A percentile compares a stretch with the other conserved stretches of the same genome.
phyloP scores from a whole-genome alignment of 2,797 vertebrate genomes.

The Pipistrellus kuhlii region DNA sequence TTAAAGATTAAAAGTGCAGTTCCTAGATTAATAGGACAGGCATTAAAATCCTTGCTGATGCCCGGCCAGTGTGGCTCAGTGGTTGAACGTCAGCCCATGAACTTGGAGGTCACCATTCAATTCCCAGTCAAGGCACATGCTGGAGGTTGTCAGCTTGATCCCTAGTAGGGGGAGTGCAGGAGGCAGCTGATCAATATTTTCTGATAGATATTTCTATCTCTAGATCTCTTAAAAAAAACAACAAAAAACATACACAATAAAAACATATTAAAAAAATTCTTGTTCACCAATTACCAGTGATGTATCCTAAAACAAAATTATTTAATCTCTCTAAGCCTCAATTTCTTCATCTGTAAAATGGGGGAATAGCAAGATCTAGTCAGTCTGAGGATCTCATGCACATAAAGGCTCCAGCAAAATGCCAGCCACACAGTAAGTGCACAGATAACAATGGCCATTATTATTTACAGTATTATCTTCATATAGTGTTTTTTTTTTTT shows the following conservation, averaged over 20 bases:
- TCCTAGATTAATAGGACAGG: not conserved
- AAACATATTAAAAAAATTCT: not conserved
- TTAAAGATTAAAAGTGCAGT: constrained; percentile 2
- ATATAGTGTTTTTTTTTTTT: not conserved
- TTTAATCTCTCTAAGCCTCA: not conserved
- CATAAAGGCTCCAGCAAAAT: not conserved
- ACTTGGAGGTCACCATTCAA: no score
- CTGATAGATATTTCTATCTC: no score
- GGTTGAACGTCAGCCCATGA: no score
- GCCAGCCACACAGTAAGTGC: not conserved
- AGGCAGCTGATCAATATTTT: no score
- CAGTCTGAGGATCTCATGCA: not conserved
- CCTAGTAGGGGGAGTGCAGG: no score
- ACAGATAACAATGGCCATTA: not conserved
- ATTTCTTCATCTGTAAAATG: constrained; percentile 44
- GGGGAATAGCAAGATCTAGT: not conserved
- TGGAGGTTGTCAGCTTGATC: no score
- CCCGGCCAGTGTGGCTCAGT: no score
- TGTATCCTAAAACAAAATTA: not conserved
- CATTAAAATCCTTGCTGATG: not conserved
- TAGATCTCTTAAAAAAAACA: no score
- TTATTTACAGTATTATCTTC: not conserved
- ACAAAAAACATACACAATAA: no score
- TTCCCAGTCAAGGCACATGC: no score
- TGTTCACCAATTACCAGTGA: not conserved